Percentiles rank a stretch among this genome's conserved stretches.
phyloP scores from a whole-genome alignment of 2,113 vertebrate species.

The Lophius piscatorius region DNA sequence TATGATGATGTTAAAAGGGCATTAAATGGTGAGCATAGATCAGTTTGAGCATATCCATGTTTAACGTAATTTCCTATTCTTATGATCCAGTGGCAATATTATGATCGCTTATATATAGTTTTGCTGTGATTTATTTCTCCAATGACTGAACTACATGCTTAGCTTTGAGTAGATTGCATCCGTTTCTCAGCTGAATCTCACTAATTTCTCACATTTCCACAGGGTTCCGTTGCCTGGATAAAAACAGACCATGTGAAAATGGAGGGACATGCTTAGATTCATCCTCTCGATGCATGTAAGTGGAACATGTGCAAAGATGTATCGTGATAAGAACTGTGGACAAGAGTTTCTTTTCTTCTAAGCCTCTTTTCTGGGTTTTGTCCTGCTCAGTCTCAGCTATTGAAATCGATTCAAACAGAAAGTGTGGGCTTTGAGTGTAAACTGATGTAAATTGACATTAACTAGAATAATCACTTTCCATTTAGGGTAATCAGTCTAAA shows the following conservation, averaged over 20 bases:
- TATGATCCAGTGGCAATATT: too few species aligned
- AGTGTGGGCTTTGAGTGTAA: slow-evolving; percentile 8
- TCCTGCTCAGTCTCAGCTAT: neutral
- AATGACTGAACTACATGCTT: neutral
- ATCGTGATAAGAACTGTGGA: neutral
- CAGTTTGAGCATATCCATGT: too few species aligned
- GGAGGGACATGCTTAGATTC: slow-evolving; percentile 82
- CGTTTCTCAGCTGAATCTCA: slow-evolving; percentile 22
- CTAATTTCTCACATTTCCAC: slow-evolving; percentile 56
- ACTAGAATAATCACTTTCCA: too few species aligned
- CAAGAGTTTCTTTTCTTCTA: neutral
- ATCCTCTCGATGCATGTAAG: slow-evolving; percentile 81
- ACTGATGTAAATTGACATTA: neutral
- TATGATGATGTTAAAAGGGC: too few species aligned
- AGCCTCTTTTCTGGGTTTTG: neutral
- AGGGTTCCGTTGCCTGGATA: slow-evolving; percentile 79
- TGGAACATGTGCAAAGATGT: slow-evolving; percentile 40
- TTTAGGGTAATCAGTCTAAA: too few species aligned
- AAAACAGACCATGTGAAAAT: slow-evolving; percentile 80
- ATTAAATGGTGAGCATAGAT: too few species aligned
- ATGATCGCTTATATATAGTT: too few species aligned
- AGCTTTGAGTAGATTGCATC: neutral
- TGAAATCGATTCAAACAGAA: neutral
- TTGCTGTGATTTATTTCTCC: neutral
- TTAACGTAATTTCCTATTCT: too few species aligned